phyloP scores from a whole-genome alignment of 2,797 vertebrate genomes.

The Todus mexicanus region DNA sequence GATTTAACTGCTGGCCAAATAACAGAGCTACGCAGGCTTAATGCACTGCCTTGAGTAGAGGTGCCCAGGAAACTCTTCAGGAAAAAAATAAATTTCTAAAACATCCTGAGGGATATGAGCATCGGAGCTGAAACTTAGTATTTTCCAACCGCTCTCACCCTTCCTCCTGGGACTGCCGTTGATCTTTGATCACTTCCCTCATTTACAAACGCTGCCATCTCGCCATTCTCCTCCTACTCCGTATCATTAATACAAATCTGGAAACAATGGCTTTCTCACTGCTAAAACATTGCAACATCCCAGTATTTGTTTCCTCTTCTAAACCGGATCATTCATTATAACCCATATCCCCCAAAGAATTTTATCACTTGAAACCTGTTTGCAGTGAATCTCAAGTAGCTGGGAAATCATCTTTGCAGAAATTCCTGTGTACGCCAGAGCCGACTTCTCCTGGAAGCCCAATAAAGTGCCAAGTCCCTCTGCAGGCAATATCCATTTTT shows the following conservation, averaged over 20 bases:
- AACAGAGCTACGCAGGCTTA: neutral
- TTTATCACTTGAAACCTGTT: slow-evolving; percentile 66
- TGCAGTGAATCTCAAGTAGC: slow-evolving; percentile 63
- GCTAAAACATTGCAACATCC: slow-evolving; percentile 56
- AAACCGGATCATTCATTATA: slow-evolving; percentile 47
- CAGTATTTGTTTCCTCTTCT: slow-evolving; percentile 56
- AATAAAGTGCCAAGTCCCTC: slow-evolving; percentile 48
- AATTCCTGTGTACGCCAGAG: neutral
- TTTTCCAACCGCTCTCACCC: slow-evolving; percentile 39
- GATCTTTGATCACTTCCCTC: slow-evolving; percentile 53
- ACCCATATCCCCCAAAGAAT: slow-evolving; percentile 63
- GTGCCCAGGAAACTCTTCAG: neutral
- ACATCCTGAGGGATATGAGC: neutral
- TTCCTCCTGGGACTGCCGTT: neutral
- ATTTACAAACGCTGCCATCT: slow-evolving; percentile 44
- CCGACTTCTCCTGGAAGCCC: slow-evolving; percentile 41
- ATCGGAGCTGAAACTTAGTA: neutral
- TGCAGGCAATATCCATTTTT: slow-evolving; percentile 59
- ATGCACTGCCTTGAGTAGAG: neutral
- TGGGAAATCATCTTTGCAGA: slow-evolving; percentile 32
- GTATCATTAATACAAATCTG: slow-evolving; percentile 58
- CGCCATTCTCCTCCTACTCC: slow-evolving; percentile 7
- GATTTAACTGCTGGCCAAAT: neutral
- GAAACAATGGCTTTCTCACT: slow-evolving; percentile 53
- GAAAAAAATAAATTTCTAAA: neutral